Base-by-base conservation (phyloP, 2,888 invertebrate genomes). In the Hemithea aestivaria region DNA sequence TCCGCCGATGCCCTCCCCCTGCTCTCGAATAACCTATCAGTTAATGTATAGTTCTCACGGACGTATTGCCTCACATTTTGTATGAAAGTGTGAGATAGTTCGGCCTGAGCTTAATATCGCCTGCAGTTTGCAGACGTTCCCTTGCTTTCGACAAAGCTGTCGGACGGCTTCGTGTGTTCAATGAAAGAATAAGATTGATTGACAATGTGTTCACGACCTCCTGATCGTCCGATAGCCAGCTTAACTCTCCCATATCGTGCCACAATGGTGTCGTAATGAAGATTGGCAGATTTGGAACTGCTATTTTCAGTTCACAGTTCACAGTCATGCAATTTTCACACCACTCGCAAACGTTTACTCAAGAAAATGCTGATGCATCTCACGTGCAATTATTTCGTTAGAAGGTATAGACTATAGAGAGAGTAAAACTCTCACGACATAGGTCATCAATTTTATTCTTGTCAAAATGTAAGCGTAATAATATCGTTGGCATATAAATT, bases 11-110 rank as follows among this genome's bases (percentile, higher is more conserved):
- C n/a, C n/a, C n/a, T n/a, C n/a, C n/a, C n/a, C n/a, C n/a, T 58
- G 48, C 45, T 48, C 49, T 45, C 48, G n/a, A n/a, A 56, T 40
- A 58, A 45, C 45, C 48, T 56, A 53, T 51, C 56, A 51, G 55
- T 63, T 68, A 66, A 64, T 65, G 61, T 57, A 62, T n/a, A 35
- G 60, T 83, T 84, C 84, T 71, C 84, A 83, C 81, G 82, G 63
- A 62, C 68, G 54, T 56, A 55, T 58, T 54, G 48, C 55, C 55
- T 58, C 58, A 60, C 69, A 66, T 73, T 74, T 72, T 61, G 52
- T 62, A 67, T 57, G 74, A 73, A 72, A 77, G 71, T 66, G 62
- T 61, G 61, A 57, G 62, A 62, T 65, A 58, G 60, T 62, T 29
- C 26, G 21, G 27, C 20, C 38, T 60, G 58, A 51, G 51, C 53